phyloP scores from a whole-genome alignment of 2,113 vertebrate species.

The Mesembrinibis cayennensis region DNA sequence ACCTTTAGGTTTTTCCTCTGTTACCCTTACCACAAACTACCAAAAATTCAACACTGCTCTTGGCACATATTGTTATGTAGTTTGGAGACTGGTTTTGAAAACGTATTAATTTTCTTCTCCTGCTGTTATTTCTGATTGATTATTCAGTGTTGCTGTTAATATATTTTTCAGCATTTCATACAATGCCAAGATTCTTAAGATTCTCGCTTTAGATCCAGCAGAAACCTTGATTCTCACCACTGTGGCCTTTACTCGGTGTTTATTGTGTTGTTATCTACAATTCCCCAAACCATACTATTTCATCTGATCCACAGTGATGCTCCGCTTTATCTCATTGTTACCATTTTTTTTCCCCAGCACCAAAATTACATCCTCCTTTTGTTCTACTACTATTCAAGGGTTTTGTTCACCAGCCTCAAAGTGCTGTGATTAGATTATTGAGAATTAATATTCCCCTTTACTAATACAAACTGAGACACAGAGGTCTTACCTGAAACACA shows the following conservation, averaged over 20 bases:
- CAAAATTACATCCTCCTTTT: background rate
- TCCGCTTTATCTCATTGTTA: background rate
- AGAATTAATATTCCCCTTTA: background rate
- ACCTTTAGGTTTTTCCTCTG: background rate
- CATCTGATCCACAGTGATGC: background rate
- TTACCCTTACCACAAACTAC: background rate
- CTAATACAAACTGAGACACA: background rate
- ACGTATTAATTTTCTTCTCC: background rate
- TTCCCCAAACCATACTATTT: background rate
- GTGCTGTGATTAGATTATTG: background rate
- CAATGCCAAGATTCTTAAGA: background rate
- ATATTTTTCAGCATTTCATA: background rate
- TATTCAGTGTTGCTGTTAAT: background rate
- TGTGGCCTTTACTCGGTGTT: constrained; percentile 36
- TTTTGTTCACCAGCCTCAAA: background rate
- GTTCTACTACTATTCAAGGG: rapidly evolving
- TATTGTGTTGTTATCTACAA: background rate
- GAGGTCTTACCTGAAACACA: background rate
- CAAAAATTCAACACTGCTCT: background rate
- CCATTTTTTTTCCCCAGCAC: background rate
- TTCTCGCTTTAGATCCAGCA: background rate
- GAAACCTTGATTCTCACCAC: constrained; percentile 35
- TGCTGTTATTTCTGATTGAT: background rate
- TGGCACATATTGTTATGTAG: background rate
- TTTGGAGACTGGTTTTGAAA: background rate